Base-by-base conservation (phyloP, 1,140 invertebrate genomes). In the Philopotamus ludificatus region DNA sequence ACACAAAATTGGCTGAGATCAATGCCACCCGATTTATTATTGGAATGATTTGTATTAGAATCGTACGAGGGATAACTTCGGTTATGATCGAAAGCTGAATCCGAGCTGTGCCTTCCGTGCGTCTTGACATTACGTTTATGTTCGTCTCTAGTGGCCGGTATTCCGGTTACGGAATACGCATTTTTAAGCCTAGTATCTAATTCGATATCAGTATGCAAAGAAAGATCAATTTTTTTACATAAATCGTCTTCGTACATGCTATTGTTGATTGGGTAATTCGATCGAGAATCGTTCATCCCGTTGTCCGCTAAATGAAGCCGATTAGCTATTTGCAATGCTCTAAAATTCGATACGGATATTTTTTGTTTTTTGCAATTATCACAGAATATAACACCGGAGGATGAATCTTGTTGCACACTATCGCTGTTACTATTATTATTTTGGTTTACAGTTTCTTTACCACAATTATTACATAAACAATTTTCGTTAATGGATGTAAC, bases 1-100 rank as follows among this genome's bases (percentile, higher is more conserved):
- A 79, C 75, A 68, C 79, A 81, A 66, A 81, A 81, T 68, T 81
- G 79, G 71, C 71, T 78, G n/a, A 81, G 65, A 62, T 81, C 79
- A 47, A 81, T 81, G 1, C 77, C 78, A 21, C 68, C 68, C 22
- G 28, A 63, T 1, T 50, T 16, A 60, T 60, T 60, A 42, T 41
- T 42, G 1, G 39, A 18, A 42, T 22, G 28, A 42, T 25, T 57
- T 10, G 23, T 1, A 7, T 42, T 23, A n/a, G 54, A 57, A 42
- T 57, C 54, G 10, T 34, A 54, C 4, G 54, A 42, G 41, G 21
- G 54, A 42, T 42, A 10, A 25, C 34, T 58, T 22, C 63, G 16
- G 44, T 39, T 60, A 45, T 61, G 59, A 49, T 70, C 65, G 26
- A 70, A 70, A 18, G 45, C 72, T 0, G 77, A 74, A 45, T 79